Percentiles rank a stretch among this genome's conserved stretches.
These are phyloP conservation scores for Chironomus striatipennis DNA, from an alignment of 1,140 invertebrate genomes.

Conservation along the genomic window DNA sequence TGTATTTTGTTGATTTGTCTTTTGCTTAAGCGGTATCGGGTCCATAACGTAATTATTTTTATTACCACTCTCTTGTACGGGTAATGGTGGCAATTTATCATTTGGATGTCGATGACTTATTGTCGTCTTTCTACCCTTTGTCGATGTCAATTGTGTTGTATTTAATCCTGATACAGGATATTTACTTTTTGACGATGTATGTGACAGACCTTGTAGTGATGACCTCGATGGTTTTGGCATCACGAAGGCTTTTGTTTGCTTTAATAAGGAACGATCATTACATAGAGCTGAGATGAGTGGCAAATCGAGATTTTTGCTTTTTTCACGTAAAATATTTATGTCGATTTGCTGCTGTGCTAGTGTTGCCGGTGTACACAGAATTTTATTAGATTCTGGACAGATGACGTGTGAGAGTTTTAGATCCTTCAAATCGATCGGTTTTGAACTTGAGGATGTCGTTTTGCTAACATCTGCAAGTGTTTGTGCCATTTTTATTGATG, in stretches of 20 bases:
- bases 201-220: conserved; percentile 14
- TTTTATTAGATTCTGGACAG: conserved; percentile 26
- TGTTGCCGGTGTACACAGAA: background rate
- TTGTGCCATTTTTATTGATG: background rate
- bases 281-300: conserved; percentile 82
- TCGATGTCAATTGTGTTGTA: conserved; percentile 44
- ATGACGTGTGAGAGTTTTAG: conserved; percentile 22
- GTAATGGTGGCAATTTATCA: conserved; percentile 44
- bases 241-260: conserved; percentile 75
- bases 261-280: conserved; percentile 75
- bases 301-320: conserved; percentile 77
- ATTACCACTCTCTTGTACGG: conserved; percentile 32
- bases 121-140: conserved; percentile 47
- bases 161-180: conserved; percentile 54
- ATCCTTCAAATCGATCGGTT: conserved; percentile 18
- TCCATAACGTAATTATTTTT: conserved; percentile 40
- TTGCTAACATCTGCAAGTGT: background rate
- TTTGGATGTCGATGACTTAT: conserved; percentile 52
- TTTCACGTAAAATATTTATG: conserved; percentile 71
- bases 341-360: conserved; percentile 45
- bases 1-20: conserved; percentile 13
- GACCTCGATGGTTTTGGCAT: conserved; percentile 54
- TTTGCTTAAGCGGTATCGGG: conserved; percentile 28
- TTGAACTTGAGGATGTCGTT: background rate
- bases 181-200: conserved; percentile 40